A percentile compares a stretch with the other conserved stretches of the same genome.
phyloP scores from a whole-genome alignment of 1,140 invertebrate genomes.

The Drosophila pseudoananassae region DNA sequence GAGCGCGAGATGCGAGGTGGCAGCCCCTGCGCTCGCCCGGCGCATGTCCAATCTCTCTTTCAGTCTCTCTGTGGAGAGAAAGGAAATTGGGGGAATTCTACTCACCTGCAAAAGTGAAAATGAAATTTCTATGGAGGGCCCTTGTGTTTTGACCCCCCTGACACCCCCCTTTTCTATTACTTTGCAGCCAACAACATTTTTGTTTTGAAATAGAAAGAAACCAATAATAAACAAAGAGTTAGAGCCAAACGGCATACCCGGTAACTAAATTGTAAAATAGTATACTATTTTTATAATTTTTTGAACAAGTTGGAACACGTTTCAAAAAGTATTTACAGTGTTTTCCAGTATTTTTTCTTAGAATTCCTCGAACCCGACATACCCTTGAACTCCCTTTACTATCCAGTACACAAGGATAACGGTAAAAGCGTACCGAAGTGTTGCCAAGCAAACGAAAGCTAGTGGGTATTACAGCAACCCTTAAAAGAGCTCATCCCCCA shows the following conservation, averaged over 20 bases:
- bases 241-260: background rate
- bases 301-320: background rate
- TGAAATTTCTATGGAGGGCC: slow-evolving; percentile 70
- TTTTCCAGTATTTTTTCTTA: background rate
- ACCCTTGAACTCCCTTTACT: slow-evolving; percentile 17
- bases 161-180: background rate
- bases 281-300: too few relatives aligned
- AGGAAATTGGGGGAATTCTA: background rate
- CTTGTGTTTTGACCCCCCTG: slow-evolving; percentile 30
- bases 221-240: background rate
- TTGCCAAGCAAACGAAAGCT: slow-evolving; percentile 61
- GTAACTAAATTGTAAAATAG: background rate
- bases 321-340: background rate
- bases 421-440: slow-evolving; percentile 49
- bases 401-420: slow-evolving; percentile 23
- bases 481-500: slow-evolving; percentile 36
- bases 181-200: slow-evolving; percentile 22
- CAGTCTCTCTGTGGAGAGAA: background rate
- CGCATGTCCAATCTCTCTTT: slow-evolving; percentile 52
- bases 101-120: slow-evolving; percentile 77
- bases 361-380: background rate
- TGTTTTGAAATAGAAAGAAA: slow-evolving; percentile 41
- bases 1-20: slow-evolving; percentile 18
- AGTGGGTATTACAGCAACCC: slow-evolving; percentile 57
- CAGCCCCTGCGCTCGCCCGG: slow-evolving; percentile 19